Conservation (phyloP, 2,888 invertebrate genomes). For the Xylota segnis region DNA sequence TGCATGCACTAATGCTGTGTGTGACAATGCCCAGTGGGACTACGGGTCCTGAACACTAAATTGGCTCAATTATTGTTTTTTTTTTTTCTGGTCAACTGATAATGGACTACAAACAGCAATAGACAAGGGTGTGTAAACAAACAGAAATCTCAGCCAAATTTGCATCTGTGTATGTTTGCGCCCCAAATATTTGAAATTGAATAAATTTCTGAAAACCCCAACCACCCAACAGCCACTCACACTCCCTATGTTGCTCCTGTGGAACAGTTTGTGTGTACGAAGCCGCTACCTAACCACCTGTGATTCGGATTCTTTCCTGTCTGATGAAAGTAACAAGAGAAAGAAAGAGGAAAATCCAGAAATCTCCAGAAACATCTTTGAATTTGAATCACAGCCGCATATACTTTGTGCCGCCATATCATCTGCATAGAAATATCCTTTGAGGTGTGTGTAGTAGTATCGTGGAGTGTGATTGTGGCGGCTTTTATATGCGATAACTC, state of each 20-base stretch:
- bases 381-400: constrained; percentile 28
- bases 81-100: not conserved
- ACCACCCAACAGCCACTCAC: not conserved
- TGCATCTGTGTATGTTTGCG: not conserved
- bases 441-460: not conserved
- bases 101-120: constrained; percentile 8
- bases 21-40: constrained; percentile 16
- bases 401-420: constrained; percentile 3
- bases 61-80: constrained; percentile 44
- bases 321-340: not conserved
- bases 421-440: constrained; percentile 28
- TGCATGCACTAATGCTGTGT: constrained; percentile 7
- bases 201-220: constrained; percentile 17
- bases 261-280: no score
- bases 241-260: no score
- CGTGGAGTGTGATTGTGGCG: constrained; percentile 11
- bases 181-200: constrained; percentile 33
- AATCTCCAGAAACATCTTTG: constrained; percentile 17
- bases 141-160: no score
- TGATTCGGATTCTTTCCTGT: not conserved
- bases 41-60: not conserved
- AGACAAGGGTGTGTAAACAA: not conserved
- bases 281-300: not conserved
- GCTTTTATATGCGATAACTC: constrained; percentile 22
- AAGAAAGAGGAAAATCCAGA: constrained; percentile 5